Evolutionary conservation across 2,888 invertebrate genomes (phyloP).

Genomic region (Morpho deidamia): DNA sequence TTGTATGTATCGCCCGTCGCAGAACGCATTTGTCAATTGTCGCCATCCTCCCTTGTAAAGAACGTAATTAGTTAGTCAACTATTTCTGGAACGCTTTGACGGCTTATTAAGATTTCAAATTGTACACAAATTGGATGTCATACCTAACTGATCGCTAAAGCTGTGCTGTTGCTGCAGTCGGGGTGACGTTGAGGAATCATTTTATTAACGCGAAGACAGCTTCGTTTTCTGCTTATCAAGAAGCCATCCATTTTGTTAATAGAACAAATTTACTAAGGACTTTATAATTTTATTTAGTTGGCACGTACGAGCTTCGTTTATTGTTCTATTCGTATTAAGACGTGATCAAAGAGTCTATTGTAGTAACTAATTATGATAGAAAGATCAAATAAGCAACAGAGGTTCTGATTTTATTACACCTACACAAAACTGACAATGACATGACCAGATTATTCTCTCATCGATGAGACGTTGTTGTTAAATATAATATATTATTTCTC

Average conservation of each 20-base stretch:
- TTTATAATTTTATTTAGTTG: slow-evolving; percentile 14
- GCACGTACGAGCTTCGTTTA: background rate
- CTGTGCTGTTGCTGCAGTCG: slow-evolving; percentile 33
- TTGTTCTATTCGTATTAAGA: too few species aligned
- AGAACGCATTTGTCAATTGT: slow-evolving; percentile 75
- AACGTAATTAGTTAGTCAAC: slow-evolving; percentile 65
- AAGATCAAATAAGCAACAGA: too few species aligned
- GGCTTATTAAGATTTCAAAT: slow-evolving; percentile 77
- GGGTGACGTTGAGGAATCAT: slow-evolving; percentile 52
- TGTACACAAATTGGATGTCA: slow-evolving; percentile 76
- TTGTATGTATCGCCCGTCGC: slow-evolving; percentile 67
- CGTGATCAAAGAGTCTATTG: too few species aligned
- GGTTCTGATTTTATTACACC: too few species aligned
- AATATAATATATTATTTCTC: too few species aligned
- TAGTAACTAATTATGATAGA: too few species aligned
- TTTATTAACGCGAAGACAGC: slow-evolving; percentile 54
- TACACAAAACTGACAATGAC: too few species aligned
- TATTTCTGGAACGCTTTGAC: slow-evolving; percentile 74
- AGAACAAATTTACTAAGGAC: slow-evolving; percentile 14
- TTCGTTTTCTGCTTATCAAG: slow-evolving; percentile 71
- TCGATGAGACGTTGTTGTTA: too few species aligned
- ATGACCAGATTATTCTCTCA: too few species aligned
- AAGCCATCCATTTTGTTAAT: slow-evolving; percentile 49
- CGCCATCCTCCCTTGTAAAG: slow-evolving; percentile 53
- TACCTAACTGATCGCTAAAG: slow-evolving; percentile 63